Evolutionary conservation across 2,113 vertebrate genomes (phyloP), one percentile per base, ranked within the genome.

Genomic region (Strigops habroptila): DNA sequence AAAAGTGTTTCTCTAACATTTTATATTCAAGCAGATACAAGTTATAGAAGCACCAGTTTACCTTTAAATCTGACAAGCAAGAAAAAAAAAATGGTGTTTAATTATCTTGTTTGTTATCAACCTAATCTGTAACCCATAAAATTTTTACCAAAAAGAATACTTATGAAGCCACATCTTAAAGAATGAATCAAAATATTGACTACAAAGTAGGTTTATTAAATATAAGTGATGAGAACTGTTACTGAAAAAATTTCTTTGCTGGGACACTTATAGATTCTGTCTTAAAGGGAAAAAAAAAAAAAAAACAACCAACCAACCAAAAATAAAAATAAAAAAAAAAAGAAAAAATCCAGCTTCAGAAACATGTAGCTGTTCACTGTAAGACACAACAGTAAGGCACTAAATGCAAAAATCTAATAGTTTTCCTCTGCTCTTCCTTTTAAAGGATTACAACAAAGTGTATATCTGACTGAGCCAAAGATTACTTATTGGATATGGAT

Each of bases 301-400:
- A 44, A 68, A 65, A 8, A 39, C 39, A 39, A 39, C 39, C n/a
- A n/a, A n/a, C n/a, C n/a, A n/a, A 39, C 39, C 39, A 44, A 44
- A 44, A 44, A 44, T 16, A 14, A 44, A 21, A 62, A 75, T n/a
- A 19, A 18, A 14, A 44, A 21, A 62, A 75, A 39, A 19, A 18
- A 52, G 30, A 18, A 17, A 49, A 44, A 48, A 46, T 11, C 6
- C 51, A 28, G 13, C 13, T 67, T 88, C 27, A 88, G 23, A 75
- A 87, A 68, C 10, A 23, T 0, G 0, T 24, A 41, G 18, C 8
- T 17, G 10, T n/a, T 71, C 31, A 52, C 6, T 67, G 12, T 16
- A 73, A 57, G 15, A 25, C 27, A 37, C 8, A 71, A 60, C 3
- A 65, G 6, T 18, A 57, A 85, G 2, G 3, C 4, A 3, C 6